Conservation (phyloP, 2,888 invertebrate genomes). For the Himalopsyche japonica region DNA sequence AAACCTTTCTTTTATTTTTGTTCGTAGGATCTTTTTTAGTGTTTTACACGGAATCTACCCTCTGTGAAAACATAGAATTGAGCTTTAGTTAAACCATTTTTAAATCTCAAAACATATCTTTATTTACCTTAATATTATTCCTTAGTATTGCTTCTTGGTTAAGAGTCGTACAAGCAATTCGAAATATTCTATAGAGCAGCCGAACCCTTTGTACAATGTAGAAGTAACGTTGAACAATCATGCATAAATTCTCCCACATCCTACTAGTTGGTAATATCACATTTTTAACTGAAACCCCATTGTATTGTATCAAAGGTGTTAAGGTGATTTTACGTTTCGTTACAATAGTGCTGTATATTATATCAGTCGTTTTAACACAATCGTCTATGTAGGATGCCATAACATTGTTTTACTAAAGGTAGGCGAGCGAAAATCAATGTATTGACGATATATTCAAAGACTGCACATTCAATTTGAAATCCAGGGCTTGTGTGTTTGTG, state of each 20-base stretch:
- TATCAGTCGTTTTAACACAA: constrained; percentile 11
- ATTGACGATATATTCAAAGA: too few relatives aligned
- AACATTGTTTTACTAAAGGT: constrained; percentile 5
- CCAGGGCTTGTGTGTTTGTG: too few relatives aligned
- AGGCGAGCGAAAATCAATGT: neutral
- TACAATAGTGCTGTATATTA: constrained; percentile 13
- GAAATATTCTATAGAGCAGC: neutral
- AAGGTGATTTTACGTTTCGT: neutral
- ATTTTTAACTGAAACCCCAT: constrained; percentile 17
- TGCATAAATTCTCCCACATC: constrained; percentile 27
- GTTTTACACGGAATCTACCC: too few relatives aligned
- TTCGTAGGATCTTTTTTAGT: too few relatives aligned
- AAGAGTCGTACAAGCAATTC: too few relatives aligned
- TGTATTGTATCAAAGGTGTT: constrained; percentile 3
- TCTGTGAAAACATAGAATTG: too few relatives aligned
- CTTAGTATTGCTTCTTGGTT: too few relatives aligned
- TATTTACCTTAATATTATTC: too few relatives aligned
- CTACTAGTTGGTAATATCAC: neutral
- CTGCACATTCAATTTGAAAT: too few relatives aligned
- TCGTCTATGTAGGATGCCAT: constrained; percentile 18
- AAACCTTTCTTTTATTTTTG: too few relatives aligned
- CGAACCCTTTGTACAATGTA: neutral
- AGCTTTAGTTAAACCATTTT: too few relatives aligned
- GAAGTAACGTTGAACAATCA: constrained; percentile 13
- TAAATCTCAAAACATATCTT: too few relatives aligned